Percentiles rank a stretch among this genome's conserved stretches.
These are phyloP conservation scores for Pseudoatta argentina DNA, from an alignment of 1,140 invertebrate species.

Conservation along the genomic window DNA sequence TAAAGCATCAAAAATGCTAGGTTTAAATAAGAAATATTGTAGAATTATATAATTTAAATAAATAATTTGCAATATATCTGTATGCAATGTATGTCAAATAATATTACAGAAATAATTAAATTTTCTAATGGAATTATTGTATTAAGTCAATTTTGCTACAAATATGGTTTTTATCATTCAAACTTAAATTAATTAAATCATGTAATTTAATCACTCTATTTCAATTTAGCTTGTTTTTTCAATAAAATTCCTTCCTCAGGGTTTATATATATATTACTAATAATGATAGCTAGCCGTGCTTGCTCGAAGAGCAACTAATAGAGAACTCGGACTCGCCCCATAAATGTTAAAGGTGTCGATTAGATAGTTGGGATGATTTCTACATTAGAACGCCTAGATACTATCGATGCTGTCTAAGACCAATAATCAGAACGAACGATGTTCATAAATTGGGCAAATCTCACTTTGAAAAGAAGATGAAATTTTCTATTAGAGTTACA, in stretches of 20 bases:
- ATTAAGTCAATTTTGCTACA: constrained; percentile 7
- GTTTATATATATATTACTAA: constrained; percentile 45
- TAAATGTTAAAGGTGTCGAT: constrained; percentile 60
- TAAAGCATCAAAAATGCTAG: neutral
- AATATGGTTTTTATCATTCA: neutral
- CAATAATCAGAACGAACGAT: constrained; percentile 69
- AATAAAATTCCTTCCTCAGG: constrained; percentile 39
- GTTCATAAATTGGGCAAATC: constrained; percentile 3
- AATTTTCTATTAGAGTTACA: neutral
- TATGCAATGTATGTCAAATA: neutral
- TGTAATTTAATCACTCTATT: neutral
- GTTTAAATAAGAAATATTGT: neutral
- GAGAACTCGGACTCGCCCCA: constrained; percentile 1
- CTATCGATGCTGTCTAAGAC: constrained; percentile 62
- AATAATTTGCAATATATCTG: constrained; percentile 1
- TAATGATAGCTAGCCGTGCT: constrained; percentile 30
- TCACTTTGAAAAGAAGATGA: neutral
- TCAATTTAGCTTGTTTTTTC: neutral
- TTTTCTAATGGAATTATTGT: neutral
- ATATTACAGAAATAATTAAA: neutral
- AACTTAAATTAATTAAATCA: neutral
- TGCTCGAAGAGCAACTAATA: constrained; percentile 42
- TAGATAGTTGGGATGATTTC: constrained; percentile 60
- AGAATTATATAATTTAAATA: neutral
- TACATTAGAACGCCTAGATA: constrained; percentile 63